phyloP scores from a whole-genome alignment of 1,140 invertebrate genomes.

The Mesaphorura yosii region DNA sequence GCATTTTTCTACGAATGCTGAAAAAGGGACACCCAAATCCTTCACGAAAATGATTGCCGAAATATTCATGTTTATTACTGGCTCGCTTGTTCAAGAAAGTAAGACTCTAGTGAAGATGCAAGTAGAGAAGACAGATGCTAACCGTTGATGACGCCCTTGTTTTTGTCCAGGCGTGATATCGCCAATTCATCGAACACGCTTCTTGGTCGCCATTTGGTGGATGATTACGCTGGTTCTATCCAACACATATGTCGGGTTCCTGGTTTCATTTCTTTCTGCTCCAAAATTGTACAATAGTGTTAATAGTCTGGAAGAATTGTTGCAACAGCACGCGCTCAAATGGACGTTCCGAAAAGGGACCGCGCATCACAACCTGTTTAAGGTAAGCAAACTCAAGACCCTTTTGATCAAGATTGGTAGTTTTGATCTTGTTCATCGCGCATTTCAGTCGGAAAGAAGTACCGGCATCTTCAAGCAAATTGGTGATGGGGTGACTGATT shows the following conservation, averaged over 20 bases:
- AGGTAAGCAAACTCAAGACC: too few relatives aligned
- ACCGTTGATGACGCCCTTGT: background rate
- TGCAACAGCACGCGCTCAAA: slow-evolving; percentile 19
- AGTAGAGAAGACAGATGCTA: background rate
- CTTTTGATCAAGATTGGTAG: too few relatives aligned
- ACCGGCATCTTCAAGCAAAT: slow-evolving; percentile 27
- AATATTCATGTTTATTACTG: slow-evolving; percentile 23
- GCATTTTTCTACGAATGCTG: background rate
- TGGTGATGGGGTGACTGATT: slow-evolving; percentile 5
- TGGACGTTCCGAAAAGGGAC: slow-evolving; percentile 32
- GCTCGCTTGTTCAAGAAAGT: slow-evolving; percentile 29
- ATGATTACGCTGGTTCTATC: slow-evolving; percentile 31
- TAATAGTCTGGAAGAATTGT: slow-evolving; percentile 29
- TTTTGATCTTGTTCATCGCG: background rate
- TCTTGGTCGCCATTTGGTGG: slow-evolving; percentile 34
- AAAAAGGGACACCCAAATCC: background rate
- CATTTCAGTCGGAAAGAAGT: slow-evolving; percentile 18
- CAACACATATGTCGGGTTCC: slow-evolving; percentile 33
- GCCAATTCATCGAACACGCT: slow-evolving; percentile 28
- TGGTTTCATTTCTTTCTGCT: slow-evolving; percentile 32
- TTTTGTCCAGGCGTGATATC: slow-evolving; percentile 18
- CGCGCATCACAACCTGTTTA: slow-evolving; percentile 30
- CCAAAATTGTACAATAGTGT: slow-evolving; percentile 28
- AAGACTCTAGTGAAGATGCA: slow-evolving; percentile 12
- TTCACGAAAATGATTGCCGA: slow-evolving; percentile 8